Conservation (phyloP, 2,113 vertebrate genomes). For the Penelope pileata region DNA sequence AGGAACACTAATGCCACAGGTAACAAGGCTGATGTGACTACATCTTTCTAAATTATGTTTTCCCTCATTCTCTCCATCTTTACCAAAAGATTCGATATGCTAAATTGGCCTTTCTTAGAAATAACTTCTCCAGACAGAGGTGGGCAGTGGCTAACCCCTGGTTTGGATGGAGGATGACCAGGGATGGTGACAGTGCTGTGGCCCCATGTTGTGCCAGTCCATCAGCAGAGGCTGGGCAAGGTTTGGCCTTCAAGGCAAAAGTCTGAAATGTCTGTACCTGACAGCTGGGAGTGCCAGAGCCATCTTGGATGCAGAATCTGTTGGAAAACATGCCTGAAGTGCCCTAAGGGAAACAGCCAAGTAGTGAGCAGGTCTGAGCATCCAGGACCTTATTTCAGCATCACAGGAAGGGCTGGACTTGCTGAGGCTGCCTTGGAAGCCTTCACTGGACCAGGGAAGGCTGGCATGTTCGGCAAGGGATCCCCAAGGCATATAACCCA, state of each 20-base stretch:
- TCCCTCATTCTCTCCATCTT: neutral
- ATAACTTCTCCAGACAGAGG: neutral
- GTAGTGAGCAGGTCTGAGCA: neutral
- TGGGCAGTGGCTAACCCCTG: neutral
- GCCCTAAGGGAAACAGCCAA: neutral
- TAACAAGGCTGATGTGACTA: neutral
- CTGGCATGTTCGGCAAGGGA: fast-evolving
- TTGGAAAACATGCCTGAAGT: neutral
- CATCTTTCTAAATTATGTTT: neutral
- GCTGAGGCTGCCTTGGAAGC: neutral
- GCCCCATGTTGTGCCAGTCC: neutral
- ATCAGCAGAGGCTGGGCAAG: neutral
- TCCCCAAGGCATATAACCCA: neutral
- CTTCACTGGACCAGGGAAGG: neutral
- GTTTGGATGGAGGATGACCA: neutral
- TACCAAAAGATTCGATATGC: fast-evolving
- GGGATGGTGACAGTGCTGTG: neutral
- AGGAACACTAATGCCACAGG: neutral
- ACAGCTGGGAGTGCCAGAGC: neutral
- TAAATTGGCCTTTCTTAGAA: neutral
- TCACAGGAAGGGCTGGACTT: no score
- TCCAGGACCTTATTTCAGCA: neutral
- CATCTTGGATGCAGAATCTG: neutral
- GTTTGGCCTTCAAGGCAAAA: neutral
- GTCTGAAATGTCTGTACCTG: neutral